Base-by-base conservation (phyloP, 2,113 vertebrate species). In the Ursus arctos region DNA sequence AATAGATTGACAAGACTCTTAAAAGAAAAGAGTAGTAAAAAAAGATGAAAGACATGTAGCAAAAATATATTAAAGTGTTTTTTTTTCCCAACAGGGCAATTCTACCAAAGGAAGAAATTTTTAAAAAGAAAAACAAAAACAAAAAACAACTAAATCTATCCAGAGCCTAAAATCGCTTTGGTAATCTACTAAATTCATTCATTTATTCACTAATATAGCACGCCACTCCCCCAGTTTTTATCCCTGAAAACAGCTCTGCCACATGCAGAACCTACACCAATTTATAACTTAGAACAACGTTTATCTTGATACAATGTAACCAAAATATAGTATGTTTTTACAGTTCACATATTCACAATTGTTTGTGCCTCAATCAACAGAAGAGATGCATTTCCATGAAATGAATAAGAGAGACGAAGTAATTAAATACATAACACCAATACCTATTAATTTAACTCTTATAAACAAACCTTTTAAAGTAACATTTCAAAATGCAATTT, bases 401-500 rank as follows among this genome's bases (percentile, higher is more conserved):
- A 81, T 90, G 7, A 84, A 76, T 53, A 81, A 13, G 15, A 33
- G 4, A 65, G 33, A 40, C 79, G 21, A 91, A 97, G 82, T 87
- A 82, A 94, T 67, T 59, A 72, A 80, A 94, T 72, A 76, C 2
- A 65, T 28, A 83, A 69, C 36, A 33, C 1, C 18, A 43, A 31
- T 57, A 4, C 9, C 65, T 85, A 26, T 91, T 85, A 40, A 63
- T 83, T 81, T 88, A 36, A 77, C 31, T 79, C 21, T 53, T 0
- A 89, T 80, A 94, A 90, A 97, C 0, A 40, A 24, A 72, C 81
- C 33, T 36, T 81, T 76, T 69, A 96, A 97, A 89, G 26, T 43
- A 92, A 90, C 40, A 76, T 83, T 88, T 92, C 31, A 92, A 88
- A 92, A 77, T 59, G 76, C 77, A 22, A 86, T 65, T 85, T 93